Base-by-base conservation (phyloP, 2,888 invertebrate genomes). In the Rosalia funebris region DNA sequence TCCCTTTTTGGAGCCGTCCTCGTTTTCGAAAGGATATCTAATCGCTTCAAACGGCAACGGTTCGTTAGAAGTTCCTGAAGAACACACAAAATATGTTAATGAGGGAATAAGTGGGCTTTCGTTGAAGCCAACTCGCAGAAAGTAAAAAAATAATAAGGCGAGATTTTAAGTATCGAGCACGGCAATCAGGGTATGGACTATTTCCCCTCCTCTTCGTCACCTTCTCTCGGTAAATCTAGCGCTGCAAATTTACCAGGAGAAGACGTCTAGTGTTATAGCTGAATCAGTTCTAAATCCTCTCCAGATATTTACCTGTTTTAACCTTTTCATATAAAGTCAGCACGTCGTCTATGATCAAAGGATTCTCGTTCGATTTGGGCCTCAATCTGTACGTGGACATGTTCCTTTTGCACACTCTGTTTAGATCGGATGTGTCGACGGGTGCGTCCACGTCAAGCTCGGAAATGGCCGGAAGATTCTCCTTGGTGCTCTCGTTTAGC, bases 221-320 rank as follows among this genome's bases (percentile, higher is more conserved):
- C n/a, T n/a, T n/a, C n/a, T n/a, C n/a, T n/a, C n/a, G n/a, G n/a
- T n/a, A n/a, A n/a, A n/a, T n/a, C n/a, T n/a, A n/a, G n/a, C n/a
- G n/a, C n/a, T n/a, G n/a, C n/a, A n/a, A n/a, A n/a, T n/a, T n/a
- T n/a, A n/a, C n/a, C n/a, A n/a, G n/a, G n/a, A n/a, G n/a, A n/a
- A n/a, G n/a, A n/a, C n/a, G n/a, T n/a, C n/a, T n/a, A n/a, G n/a
- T n/a, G n/a, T n/a, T n/a, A n/a, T n/a, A n/a, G n/a, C n/a, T n/a
- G n/a, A n/a, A n/a, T n/a, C n/a, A n/a, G n/a, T n/a, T n/a, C n/a
- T n/a, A n/a, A n/a, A n/a, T n/a, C n/a, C n/a, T n/a, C n/a, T n/a
- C n/a, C n/a, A n/a, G n/a, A n/a, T n/a, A n/a, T n/a, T 32, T 46
- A 46, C 46, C 46, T 46, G 12, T 12, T 14, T 46, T 46, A 10